Evolutionary conservation across 2,113 vertebrate species (phyloP), one percentile per base, ranked within the genome.

Genomic region (Apistogramma diplotaenia): DNA sequence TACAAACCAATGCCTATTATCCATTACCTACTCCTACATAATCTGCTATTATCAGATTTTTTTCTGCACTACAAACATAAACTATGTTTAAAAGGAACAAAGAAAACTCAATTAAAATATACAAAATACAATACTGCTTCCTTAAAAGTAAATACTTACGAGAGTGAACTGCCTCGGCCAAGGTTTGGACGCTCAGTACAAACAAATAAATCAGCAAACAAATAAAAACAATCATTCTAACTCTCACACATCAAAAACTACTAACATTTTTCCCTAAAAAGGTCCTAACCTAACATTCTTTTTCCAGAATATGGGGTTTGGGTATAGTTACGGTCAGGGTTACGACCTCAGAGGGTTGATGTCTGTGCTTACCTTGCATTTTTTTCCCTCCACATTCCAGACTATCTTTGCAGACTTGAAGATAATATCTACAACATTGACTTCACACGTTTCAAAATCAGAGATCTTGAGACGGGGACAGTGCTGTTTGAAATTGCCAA

Each of bases 401-500:
- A 97, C 92, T 99, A 99, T 90, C 94, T 99, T 33, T 99, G 98
- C 92, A 98, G 96, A 93, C 97, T 96, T 0, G 98, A 99, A 78
- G 98, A 99, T 93, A 99, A 99, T 27, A 84, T 99, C 89, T 99
- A 96, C 93, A 96, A 95, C 84, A 97, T 99, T 77, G 98, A 99
- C 87, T 99, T 99, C 78, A 99, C 97, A 4, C 97, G 98, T 59
- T 99, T 99, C 92, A 99, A 98, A 95, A 99, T 99, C 85, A 94
- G 98, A 85, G 98, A 99, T 90, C 94, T 99, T 82, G 98, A 99
- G 92, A 98, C 97, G 0, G 97, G 97, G 70, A 98, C 97, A 0
- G 97, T 99, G 73, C 95, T 99, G 8, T 99, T 99, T 93, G 98
- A 99, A 94, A 99, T 99, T 29, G 97, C 98, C 89, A 99, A 99